A percentile compares a stretch with the other conserved stretches of the same genome.
Evolutionary conservation across 2,113 vertebrate species (phyloP).

Genomic region (Proterorhinus semilunaris): DNA sequence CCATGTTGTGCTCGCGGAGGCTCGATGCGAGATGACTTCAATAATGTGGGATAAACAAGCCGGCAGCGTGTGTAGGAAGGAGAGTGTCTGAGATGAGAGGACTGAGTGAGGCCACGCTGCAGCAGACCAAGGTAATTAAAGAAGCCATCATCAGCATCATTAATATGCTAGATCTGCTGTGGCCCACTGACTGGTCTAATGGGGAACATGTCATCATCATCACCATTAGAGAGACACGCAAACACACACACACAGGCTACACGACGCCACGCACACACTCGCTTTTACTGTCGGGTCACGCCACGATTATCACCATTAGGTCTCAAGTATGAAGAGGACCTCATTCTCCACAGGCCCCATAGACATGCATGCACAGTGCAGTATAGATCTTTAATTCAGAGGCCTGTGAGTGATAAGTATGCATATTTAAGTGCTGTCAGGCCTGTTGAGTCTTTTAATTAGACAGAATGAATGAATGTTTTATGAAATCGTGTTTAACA

Average conservation of each 20-base stretch:
- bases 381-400: conserved; percentile 78
- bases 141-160: conserved; percentile 77
- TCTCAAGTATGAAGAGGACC: conserved; percentile 63
- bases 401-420: conserved; percentile 76
- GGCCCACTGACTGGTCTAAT: conserved; percentile 74
- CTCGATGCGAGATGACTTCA: conserved; percentile 47
- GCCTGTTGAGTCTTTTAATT: conserved; percentile 78
- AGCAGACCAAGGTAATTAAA: conserved; percentile 73
- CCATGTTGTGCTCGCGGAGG: conserved; percentile 24
- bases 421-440: conserved; percentile 79
- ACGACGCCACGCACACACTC: conserved; percentile 55
- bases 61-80: conserved; percentile 54
- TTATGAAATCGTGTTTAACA: conserved; percentile 79
- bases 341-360: conserved; percentile 52
- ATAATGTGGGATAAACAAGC: conserved; percentile 67
- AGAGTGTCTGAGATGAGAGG: conserved; percentile 62
- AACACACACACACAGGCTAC: conserved; percentile 56
- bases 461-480: conserved; percentile 77
- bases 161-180: conserved; percentile 76
- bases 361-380: conserved; percentile 35
- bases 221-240: conserved; percentile 71
- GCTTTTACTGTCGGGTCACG: conserved; percentile 72
- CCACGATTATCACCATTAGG: conserved; percentile 76
- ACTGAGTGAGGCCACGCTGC: conserved; percentile 58
- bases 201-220: conserved; percentile 74